phyloP scores from a whole-genome alignment of 2,797 vertebrate species.

The Lophotriccus pileatus region DNA sequence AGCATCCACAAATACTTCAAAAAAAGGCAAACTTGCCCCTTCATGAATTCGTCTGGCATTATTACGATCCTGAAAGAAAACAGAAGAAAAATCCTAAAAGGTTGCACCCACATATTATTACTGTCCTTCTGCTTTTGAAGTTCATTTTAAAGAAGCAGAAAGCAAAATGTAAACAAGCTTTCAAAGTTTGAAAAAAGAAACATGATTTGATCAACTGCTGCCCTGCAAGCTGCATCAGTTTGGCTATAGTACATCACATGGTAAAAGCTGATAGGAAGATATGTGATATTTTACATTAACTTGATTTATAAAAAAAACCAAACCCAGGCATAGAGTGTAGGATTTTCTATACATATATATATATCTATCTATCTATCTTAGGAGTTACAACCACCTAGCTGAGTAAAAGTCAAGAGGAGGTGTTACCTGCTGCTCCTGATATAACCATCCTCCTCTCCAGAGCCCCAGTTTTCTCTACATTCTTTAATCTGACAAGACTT shows the following conservation, averaged over 20 bases:
- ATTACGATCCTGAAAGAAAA: conserved; percentile 87
- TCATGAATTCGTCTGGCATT: conserved; percentile 95
- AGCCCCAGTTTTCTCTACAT: neutral
- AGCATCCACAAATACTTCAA: conserved; percentile 97
- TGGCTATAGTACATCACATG: neutral
- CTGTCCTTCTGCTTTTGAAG: neutral
- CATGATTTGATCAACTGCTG: neutral
- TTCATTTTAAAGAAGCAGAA: neutral
- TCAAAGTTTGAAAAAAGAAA: neutral
- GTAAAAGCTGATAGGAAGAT: neutral
- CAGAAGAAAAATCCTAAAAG: neutral
- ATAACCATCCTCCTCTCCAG: neutral
- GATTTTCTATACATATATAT: neutral
- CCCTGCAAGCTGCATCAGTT: neutral
- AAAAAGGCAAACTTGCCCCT: conserved; percentile 92
- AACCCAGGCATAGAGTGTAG: neutral
- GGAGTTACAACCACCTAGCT: neutral
- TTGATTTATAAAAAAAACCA: neutral
- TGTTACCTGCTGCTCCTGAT: neutral
- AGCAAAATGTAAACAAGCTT: neutral
- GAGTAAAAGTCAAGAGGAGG: neutral
- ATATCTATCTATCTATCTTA: neutral
- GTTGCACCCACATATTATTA: neutral
- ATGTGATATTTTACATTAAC: neutral
- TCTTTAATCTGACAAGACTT: neutral